phyloP scores from a whole-genome alignment of 2,888 invertebrate species.

The Drosophila anomalata region DNA sequence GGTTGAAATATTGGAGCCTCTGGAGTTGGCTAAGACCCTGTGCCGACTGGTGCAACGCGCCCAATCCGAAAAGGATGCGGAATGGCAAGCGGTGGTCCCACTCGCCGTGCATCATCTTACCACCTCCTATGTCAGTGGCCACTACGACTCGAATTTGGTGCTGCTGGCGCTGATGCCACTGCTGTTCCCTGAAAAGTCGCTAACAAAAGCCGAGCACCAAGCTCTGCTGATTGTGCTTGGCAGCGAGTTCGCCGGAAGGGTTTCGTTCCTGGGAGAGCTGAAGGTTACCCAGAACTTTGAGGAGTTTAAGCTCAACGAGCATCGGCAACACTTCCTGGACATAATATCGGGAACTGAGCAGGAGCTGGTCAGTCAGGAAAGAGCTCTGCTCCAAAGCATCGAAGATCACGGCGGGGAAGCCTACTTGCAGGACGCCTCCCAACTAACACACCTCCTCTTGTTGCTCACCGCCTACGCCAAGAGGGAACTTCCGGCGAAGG shows the following conservation, averaged over 20 bases:
- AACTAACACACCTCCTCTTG: slow-evolving; percentile 72
- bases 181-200: slow-evolving; percentile 65
- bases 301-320: slow-evolving; percentile 54
- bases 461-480: slow-evolving; percentile 74
- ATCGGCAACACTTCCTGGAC: slow-evolving; percentile 75
- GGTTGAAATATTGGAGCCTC: slow-evolving; percentile 83
- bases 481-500: slow-evolving; percentile 45
- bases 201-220: slow-evolving; percentile 47
- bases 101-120: slow-evolving; percentile 85
- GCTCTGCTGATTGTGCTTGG: slow-evolving; percentile 61
- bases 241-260: slow-evolving; percentile 64
- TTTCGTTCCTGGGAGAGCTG: slow-evolving; percentile 64
- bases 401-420: slow-evolving; percentile 56
- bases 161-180: slow-evolving; percentile 77
- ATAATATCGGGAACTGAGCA: slow-evolving; percentile 54
- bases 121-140: slow-evolving; percentile 82
- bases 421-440: slow-evolving; percentile 60
- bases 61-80: slow-evolving; percentile 78
- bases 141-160: slow-evolving; percentile 81
- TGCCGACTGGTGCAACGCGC: slow-evolving; percentile 85
- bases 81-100: slow-evolving; percentile 83
- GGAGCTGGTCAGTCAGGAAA: slow-evolving; percentile 39
- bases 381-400: slow-evolving; percentile 73
- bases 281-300: slow-evolving; percentile 25
- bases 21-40: slow-evolving; percentile 84